Base-by-base conservation (phyloP, 2,113 vertebrate genomes). In the Pardalotus punctatus region DNA sequence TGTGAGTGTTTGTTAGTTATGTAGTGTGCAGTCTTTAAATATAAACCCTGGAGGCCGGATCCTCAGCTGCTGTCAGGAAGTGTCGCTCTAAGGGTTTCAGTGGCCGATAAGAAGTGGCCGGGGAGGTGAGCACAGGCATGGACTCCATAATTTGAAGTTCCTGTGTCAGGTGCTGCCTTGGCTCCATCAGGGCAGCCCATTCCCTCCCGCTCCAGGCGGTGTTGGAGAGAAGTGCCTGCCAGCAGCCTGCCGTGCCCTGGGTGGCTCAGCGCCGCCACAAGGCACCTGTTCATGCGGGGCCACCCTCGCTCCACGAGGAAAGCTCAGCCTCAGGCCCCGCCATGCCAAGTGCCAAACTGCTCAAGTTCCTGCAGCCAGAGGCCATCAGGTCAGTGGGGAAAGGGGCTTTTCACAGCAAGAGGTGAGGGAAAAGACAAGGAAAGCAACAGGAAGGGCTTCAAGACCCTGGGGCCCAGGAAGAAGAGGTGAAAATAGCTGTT, bases 321-420 rank as follows among this genome's bases (percentile, higher is more conserved):
- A 64, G 72, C 51, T 72, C 48, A 36, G 80, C 73, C 86, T 81
- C 7, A 6, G 9, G 54, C 64, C 24, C 38, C 1, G 0, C 23
- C 0, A 12, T 53, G 88, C 42, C 70, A 91, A 80, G 94, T 97
- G 96, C 97, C 97, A 97, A 97, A 79, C 40, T 38, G 54, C 27
- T 58, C 13, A 0, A 54, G n/a, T 61, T 90, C 84, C 62, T 53
- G 57, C 51, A 50, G 47, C 45, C 5, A 40, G 42, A 38, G 51
- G 36, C 53, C 65, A 28, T 22, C 36, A 54, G 40, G 43, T 43
- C 36, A 42, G 47, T 2, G 7, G 27, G 16, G 11, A 71, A 72
- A 48, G 56, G 66, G 22, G 25, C 28, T 74, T 87, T 81, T 76
- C 36, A n/a, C 56, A 71, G 50, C 6, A 10, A 20, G 7, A 22